These are phyloP conservation scores for Tuberolachnus salignus DNA, from an alignment of 2,888 invertebrate species.

Conservation along the genomic window DNA sequence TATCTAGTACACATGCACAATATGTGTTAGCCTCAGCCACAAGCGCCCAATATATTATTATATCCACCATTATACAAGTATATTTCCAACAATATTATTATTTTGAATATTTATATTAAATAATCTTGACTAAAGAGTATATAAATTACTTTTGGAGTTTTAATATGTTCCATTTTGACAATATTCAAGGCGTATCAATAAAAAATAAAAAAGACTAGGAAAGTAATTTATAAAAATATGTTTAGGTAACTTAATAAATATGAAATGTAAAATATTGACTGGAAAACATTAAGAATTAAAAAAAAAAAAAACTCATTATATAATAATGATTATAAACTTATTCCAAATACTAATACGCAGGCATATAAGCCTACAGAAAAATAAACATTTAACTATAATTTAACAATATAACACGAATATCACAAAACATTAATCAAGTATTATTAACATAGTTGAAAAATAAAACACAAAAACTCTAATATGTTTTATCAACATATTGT, in stretches of 20 bases:
- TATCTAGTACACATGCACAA: constrained; percentile 52
- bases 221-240: background rate
- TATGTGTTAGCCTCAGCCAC: constrained; percentile 52
- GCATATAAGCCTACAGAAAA: too few relatives aligned
- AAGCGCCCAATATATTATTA: constrained; percentile 49
- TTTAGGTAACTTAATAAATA: background rate
- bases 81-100: constrained; percentile 3
- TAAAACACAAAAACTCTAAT: too few relatives aligned
- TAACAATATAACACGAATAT: too few relatives aligned
- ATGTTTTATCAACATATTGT: too few relatives aligned
- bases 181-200: constrained; percentile 16
- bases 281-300: background rate
- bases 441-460: too few relatives aligned
- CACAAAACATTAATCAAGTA: too few relatives aligned
- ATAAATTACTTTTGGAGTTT: constrained; percentile 54
- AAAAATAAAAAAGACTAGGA: constrained; percentile 19
- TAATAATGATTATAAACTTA: background rate
- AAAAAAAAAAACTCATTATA: background rate
- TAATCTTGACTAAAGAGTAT: background rate
- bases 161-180: constrained; percentile 51
- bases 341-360: too few relatives aligned
- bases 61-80: constrained; percentile 7
- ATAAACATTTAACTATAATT: too few relatives aligned
- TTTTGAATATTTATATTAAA: constrained; percentile 9
- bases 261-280: background rate